A percentile compares a stretch with the other conserved stretches of the same genome.
These are phyloP conservation scores for Arvicola amphibius DNA, from an alignment of 2,797 vertebrate genomes.

Conservation along the genomic window DNA sequence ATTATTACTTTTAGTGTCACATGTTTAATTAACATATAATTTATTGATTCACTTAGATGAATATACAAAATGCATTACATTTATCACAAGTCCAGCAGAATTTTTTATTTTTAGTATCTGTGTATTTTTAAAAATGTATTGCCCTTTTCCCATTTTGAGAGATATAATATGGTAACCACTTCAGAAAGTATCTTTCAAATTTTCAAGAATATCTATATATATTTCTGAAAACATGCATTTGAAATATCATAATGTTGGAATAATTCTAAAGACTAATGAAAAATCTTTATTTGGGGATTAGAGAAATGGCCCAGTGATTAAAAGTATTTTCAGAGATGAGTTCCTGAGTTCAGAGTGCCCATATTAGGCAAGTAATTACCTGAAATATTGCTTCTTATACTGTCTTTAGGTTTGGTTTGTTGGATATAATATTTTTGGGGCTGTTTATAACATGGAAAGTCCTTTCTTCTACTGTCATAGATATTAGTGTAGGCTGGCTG, in stretches of 20 bases:
- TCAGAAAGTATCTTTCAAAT: not conserved
- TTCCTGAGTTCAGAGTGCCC: not conserved
- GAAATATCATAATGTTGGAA: not conserved
- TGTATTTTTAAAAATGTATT: not conserved
- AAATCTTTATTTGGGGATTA: not conserved
- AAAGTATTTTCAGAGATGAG: not conserved
- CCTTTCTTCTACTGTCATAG: not conserved
- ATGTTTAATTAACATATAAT: not conserved
- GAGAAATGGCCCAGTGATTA: not conserved
- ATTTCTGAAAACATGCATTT: slow-evolving; percentile 37
- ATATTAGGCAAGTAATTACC: not conserved
- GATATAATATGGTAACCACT: not conserved
- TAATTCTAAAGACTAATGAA: not conserved
- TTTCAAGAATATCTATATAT: slow-evolving; percentile 16
- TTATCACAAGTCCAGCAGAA: not conserved
- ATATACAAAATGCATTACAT: not conserved
- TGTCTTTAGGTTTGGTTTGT: not conserved
- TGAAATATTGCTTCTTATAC: not conserved
- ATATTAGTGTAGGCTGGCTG: not conserved
- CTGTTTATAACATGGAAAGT: not conserved
- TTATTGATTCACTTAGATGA: not conserved
- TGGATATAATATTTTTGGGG: not conserved
- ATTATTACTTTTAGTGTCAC: not conserved
- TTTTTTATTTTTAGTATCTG: not conserved
- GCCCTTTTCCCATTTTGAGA: not conserved